phyloP scores from a whole-genome alignment of 2,888 invertebrate genomes.

The Poecilus cupreus region DNA sequence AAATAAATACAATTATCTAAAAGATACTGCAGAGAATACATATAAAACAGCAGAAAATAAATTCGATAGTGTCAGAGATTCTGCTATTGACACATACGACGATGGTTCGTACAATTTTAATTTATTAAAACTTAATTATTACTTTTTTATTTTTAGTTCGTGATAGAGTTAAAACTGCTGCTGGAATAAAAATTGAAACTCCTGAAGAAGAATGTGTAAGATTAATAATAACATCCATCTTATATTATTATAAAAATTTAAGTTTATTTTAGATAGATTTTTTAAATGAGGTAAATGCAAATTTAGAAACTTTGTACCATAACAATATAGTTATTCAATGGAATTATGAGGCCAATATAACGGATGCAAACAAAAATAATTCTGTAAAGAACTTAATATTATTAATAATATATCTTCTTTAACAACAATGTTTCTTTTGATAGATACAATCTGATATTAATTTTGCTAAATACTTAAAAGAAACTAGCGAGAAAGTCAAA shows the following conservation, averaged over 20 bases:
- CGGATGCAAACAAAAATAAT: slow-evolving; percentile 77
- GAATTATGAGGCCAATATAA: slow-evolving; percentile 83
- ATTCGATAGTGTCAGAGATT: background rate
- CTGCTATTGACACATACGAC: background rate
- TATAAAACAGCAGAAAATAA: background rate
- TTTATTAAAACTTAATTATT: no score
- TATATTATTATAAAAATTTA: background rate
- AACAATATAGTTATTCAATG: slow-evolving; percentile 75
- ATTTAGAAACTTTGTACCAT: slow-evolving; percentile 6
- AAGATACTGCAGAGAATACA: background rate
- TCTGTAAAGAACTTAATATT: slow-evolving; percentile 23
- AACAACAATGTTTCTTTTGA: background rate
- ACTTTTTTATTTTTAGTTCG: no score
- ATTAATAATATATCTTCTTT: background rate
- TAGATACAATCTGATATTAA: slow-evolving; percentile 68
- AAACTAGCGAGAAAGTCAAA: slow-evolving; percentile 65
- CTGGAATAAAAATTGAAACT: background rate
- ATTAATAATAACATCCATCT: background rate
- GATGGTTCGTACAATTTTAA: no score
- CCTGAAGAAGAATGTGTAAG: slow-evolving; percentile 26
- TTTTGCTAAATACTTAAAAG: slow-evolving; percentile 59
- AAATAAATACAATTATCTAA: background rate
- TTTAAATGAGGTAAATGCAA: slow-evolving; percentile 3
- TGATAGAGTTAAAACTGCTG: background rate
- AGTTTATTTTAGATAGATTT: slow-evolving; percentile 42